These are phyloP conservation scores for Corythornis cristatus DNA, from an alignment of 2,113 vertebrate species.

Conservation along the genomic window DNA sequence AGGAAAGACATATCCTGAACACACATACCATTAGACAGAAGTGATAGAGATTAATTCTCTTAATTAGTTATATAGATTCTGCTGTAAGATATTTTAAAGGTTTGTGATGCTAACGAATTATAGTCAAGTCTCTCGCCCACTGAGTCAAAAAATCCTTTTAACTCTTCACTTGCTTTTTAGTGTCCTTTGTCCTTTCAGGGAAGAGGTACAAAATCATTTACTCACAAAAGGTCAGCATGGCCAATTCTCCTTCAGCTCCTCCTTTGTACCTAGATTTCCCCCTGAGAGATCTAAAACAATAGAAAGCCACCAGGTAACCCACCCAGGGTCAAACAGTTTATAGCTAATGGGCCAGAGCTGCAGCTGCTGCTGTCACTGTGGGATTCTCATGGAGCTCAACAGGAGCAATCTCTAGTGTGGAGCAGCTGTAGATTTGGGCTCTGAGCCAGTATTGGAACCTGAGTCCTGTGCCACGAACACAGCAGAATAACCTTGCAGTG, in stretches of 20 bases:
- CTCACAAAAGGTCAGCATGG: not conserved
- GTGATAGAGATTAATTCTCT: not conserved
- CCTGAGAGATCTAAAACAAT: not conserved
- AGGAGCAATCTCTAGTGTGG: not conserved
- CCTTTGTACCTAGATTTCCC: not conserved
- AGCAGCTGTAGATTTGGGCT: constrained; percentile 7
- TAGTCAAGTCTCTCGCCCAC: not conserved
- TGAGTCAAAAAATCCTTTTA: not conserved
- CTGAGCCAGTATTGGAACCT: not conserved
- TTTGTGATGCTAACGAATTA: not conserved
- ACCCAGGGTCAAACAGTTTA: not conserved
- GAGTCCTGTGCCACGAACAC: not conserved
- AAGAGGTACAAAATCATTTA: not conserved
- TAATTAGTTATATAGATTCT: not conserved
- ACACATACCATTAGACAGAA: not conserved
- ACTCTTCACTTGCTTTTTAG: not conserved
- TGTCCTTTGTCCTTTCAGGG: not conserved
- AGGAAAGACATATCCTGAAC: not conserved
- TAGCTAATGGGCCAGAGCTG: not conserved
- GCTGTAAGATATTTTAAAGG: not conserved
- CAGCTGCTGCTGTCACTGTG: not conserved
- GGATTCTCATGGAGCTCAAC: not conserved
- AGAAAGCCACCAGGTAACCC: not conserved
- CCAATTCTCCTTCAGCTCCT: not conserved
- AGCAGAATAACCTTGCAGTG: not conserved